A percentile compares a stretch with the other conserved stretches of the same genome.
These are phyloP conservation scores for Lerista edwardsae DNA, from an alignment of 2,797 vertebrate species.

Conservation along the genomic window DNA sequence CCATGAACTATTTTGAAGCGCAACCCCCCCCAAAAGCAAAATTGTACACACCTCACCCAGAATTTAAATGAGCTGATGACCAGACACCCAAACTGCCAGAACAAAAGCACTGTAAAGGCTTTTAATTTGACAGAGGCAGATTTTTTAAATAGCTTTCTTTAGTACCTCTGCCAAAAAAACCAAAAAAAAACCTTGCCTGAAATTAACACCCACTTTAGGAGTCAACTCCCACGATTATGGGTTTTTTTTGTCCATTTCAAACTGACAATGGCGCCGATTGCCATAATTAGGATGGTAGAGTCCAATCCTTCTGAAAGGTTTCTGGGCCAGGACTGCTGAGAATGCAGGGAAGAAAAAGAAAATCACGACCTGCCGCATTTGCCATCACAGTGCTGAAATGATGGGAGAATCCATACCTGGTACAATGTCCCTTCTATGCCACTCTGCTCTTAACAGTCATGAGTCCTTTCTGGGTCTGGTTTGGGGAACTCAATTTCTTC, in stretches of 20 bases:
- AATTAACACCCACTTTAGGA: constrained; percentile 15
- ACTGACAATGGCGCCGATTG: neutral
- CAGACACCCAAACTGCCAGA: constrained; percentile 5
- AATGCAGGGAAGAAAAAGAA: neutral
- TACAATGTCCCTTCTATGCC: too few species aligned
- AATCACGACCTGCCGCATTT: neutral
- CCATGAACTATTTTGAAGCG: neutral
- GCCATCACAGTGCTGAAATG: neutral
- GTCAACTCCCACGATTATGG: neutral
- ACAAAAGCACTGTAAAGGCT: neutral
- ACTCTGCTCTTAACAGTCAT: too few species aligned
- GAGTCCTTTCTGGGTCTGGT: too few species aligned
- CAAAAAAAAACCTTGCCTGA: neutral
- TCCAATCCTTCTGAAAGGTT: neutral
- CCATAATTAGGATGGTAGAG: neutral
- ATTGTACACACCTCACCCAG: neutral
- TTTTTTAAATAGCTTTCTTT: constrained; percentile 7
- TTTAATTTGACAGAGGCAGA: constrained; percentile 2
- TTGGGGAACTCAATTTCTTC: too few species aligned
- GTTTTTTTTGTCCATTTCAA: neutral
- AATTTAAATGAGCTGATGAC: constrained; percentile 27
- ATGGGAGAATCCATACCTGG: neutral
- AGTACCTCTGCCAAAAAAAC: neutral
- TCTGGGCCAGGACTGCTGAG: neutral
- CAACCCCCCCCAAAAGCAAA: constrained; percentile 17